Base-by-base conservation (phyloP, 2,888 invertebrate species). In the Caenorhabditis sp. region DNA sequence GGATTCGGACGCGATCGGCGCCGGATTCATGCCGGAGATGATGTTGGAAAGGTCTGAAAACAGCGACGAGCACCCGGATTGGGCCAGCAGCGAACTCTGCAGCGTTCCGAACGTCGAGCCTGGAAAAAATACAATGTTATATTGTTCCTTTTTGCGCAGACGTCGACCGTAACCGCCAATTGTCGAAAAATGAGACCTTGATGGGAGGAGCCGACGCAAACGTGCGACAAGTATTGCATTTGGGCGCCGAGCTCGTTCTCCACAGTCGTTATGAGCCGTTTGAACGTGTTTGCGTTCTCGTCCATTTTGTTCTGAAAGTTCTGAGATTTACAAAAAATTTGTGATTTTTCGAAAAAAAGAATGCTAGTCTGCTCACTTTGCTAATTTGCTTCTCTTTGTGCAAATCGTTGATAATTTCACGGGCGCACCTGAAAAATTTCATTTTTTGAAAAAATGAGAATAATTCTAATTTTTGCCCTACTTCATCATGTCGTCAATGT, bases 201-300 rank as follows among this genome's bases (percentile, higher is more conserved):
- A 59, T 81, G 81, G 17, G 79, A 55, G 8, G 77, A 77, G 48
- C 78, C 84, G 55, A 84, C 83, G 71, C 83, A 84, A 6, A 84
- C 84, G 59, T 84, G 80, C 32, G 77, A 68, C 20, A 84, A 63
- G 52, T 84, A 84, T 6, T 78, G 74, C 80, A 84, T 79, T 53
- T 84, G 81, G 1, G 56, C 41, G 41, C 56, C 70, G 26, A 84
- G 61, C 8, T 78, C 76, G 8, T 43, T 55, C 56, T 82, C 82
- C 11, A 81, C 74, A 32, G 70, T 72, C 27, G 66, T 78, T 27
- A 83, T 72, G 13, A 71, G 32, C 39, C 46, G 58, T 32, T 77
- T 73, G 62, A 84, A 81, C 8, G 56, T 52, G 11, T 55, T 41
- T 6, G 79, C 77, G 2, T 75, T 59, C 17, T 84, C 84, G 17